These are phyloP conservation scores for Heterotilapia buettikoferi DNA, from an alignment of 2,113 vertebrate species.

Conservation along the genomic window DNA sequence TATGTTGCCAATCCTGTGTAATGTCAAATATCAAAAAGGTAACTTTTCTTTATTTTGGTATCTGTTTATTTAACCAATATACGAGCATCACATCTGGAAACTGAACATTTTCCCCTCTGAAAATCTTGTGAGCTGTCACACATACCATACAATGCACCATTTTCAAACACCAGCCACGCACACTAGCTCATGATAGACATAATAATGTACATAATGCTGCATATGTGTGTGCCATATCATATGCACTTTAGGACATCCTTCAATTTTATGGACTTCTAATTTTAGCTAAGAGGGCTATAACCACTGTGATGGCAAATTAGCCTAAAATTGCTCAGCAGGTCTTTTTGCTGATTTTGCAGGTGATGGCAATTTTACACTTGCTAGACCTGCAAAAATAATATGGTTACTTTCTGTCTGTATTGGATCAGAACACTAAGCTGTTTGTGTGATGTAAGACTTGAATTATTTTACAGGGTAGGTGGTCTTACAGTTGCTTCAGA, in stretches of 20 bases:
- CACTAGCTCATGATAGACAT: neutral
- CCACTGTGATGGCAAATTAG: neutral
- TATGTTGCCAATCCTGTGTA: neutral
- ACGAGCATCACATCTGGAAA: neutral
- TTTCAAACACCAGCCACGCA: neutral
- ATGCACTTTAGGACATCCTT: neutral
- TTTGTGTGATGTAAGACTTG: neutral
- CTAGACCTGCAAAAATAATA: neutral
- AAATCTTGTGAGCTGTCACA: neutral
- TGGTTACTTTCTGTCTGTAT: neutral
- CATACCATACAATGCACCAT: neutral
- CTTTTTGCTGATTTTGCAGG: neutral
- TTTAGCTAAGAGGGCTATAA: neutral
- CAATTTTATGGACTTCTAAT: neutral
- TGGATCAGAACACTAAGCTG: neutral
- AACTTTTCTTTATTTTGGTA: neutral
- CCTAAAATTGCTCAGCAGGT: neutral
- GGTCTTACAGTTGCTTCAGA: neutral
- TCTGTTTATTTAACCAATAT: neutral
- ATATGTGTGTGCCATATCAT: neutral
- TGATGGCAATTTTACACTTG: neutral
- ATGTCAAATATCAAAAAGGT: neutral
- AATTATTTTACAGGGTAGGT: neutral
- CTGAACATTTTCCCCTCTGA: too few relatives aligned
- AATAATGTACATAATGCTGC: neutral